These are phyloP conservation scores for Chaetodon trifascialis DNA, from an alignment of 2,113 vertebrate species.

Conservation along the genomic window DNA sequence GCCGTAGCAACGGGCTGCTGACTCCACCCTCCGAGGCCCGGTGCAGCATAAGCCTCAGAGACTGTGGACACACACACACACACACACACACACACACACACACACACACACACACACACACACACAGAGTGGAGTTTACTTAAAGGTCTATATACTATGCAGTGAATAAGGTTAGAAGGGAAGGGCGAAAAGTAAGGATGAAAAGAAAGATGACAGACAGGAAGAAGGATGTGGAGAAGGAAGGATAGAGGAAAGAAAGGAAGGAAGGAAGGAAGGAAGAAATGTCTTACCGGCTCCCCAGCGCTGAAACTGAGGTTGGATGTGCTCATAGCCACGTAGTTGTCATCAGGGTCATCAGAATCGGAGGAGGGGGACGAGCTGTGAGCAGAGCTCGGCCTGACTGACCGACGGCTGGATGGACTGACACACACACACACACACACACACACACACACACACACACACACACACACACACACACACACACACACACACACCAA, in stretches of 20 bases:
- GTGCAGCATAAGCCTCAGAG: slow-evolving; percentile 74
- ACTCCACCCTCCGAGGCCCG: slow-evolving; percentile 87
- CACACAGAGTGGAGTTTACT: no score
- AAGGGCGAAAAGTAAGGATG: no score
- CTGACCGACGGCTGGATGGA: slow-evolving; percentile 86
- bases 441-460: slow-evolving; percentile 14
- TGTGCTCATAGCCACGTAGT: slow-evolving; percentile 91
- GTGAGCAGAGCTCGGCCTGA: slow-evolving; percentile 88
- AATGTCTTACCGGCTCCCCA: slow-evolving; percentile 85
- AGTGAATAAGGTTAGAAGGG: no score
- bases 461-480: slow-evolving; percentile 16
- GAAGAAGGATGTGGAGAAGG: no score
- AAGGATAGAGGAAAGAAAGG: no score
- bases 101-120: no score
- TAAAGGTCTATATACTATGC: no score
- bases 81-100: not conserved
- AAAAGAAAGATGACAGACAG: not conserved
- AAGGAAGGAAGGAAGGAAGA: not conserved
- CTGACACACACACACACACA: slow-evolving; percentile 78
- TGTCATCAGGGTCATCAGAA: slow-evolving; percentile 93
- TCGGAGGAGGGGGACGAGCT: slow-evolving; percentile 95
- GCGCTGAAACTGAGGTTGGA: slow-evolving; percentile 84
- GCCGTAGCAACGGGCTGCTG: slow-evolving; percentile 87
- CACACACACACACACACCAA: slow-evolving; percentile 5
- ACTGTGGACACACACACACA: slow-evolving; percentile 54